phyloP scores from a whole-genome alignment of 2,888 invertebrate species.

The Eudemis profundana region DNA sequence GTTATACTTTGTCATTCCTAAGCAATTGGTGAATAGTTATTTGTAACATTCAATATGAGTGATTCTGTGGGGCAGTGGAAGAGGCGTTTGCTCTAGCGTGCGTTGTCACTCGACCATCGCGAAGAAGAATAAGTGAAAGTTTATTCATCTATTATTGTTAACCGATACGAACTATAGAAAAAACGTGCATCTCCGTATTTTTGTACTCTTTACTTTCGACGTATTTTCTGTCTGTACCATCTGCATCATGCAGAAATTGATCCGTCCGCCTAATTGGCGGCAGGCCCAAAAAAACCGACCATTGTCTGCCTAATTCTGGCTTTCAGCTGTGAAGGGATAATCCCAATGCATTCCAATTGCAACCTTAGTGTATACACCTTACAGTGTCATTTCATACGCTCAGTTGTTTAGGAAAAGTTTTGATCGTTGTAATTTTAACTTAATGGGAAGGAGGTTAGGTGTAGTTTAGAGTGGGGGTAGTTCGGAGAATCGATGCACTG shows the following conservation, averaged over 20 bases:
- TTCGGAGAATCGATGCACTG: not conserved
- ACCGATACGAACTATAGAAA: too few relatives aligned
- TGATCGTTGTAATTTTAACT: constrained; percentile 8
- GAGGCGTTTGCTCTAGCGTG: too few relatives aligned
- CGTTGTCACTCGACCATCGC: too few relatives aligned
- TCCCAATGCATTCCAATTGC: not conserved
- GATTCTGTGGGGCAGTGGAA: too few relatives aligned
- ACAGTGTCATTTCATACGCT: not conserved
- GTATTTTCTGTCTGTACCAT: constrained; percentile 15
- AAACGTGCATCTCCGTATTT: too few relatives aligned
- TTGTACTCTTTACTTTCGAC: too few relatives aligned
- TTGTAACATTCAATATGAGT: too few relatives aligned
- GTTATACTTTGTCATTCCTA: too few relatives aligned
- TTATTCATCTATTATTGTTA: too few relatives aligned
- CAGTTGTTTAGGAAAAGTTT: constrained; percentile 6
- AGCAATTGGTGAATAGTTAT: too few relatives aligned
- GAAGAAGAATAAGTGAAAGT: too few relatives aligned
- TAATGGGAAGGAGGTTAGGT: not conserved
- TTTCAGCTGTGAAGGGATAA: constrained; percentile 24
- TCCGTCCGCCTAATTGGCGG: constrained; percentile 32
- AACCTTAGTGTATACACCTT: not conserved
- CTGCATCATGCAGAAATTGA: constrained; percentile 29
- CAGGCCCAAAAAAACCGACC: constrained; percentile 28
- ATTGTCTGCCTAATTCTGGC: constrained; percentile 36
- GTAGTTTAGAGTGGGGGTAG: too few relatives aligned